Percentiles rank a stretch among this genome's conserved stretches.
Conservation (phyloP, 2,888 invertebrate species). For the Drosophila incognita region DNA sequence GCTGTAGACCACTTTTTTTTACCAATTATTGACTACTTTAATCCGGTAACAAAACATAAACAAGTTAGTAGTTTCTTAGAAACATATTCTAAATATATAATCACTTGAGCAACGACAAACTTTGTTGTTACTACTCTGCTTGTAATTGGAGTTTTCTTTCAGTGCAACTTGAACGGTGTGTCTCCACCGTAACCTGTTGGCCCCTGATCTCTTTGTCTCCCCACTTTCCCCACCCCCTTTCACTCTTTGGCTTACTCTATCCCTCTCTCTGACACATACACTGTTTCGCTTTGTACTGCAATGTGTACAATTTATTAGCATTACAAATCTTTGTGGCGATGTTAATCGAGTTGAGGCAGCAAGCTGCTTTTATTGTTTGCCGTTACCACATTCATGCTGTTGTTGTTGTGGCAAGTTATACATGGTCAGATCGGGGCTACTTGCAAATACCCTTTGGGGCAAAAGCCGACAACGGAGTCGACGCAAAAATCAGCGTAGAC, state of each 20-base stretch:
- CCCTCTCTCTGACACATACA: conserved; percentile 1
- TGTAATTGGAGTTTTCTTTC: conserved; percentile 14
- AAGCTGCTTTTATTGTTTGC: conserved; percentile 56
- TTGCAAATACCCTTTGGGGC: conserved; percentile 57
- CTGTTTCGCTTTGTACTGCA: conserved; percentile 43
- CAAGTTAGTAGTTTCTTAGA: background rate
- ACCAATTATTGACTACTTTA: conserved; percentile 14
- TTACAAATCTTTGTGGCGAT: conserved; percentile 74
- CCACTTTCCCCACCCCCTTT: background rate
- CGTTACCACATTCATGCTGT: conserved; percentile 25
- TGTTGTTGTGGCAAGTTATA: conserved; percentile 35
- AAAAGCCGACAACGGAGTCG: conserved; percentile 24
- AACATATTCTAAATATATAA: background rate
- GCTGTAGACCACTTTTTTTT: conserved; percentile 10
- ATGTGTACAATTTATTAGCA: conserved; percentile 75
- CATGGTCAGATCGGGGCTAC: conserved; percentile 62
- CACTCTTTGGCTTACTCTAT: conserved; percentile 1
- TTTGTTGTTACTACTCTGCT: background rate
- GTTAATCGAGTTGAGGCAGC: conserved; percentile 61
- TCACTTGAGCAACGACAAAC: background rate
- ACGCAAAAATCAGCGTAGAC: conserved; percentile 64
- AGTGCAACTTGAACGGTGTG: conserved; percentile 25
- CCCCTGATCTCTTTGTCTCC: conserved; percentile 7
- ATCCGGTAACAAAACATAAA: conserved; percentile 7
- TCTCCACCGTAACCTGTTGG: conserved; percentile 18